These are phyloP conservation scores for Chionodraco myersi DNA, from an alignment of 2,113 vertebrate species.

Conservation along the genomic window DNA sequence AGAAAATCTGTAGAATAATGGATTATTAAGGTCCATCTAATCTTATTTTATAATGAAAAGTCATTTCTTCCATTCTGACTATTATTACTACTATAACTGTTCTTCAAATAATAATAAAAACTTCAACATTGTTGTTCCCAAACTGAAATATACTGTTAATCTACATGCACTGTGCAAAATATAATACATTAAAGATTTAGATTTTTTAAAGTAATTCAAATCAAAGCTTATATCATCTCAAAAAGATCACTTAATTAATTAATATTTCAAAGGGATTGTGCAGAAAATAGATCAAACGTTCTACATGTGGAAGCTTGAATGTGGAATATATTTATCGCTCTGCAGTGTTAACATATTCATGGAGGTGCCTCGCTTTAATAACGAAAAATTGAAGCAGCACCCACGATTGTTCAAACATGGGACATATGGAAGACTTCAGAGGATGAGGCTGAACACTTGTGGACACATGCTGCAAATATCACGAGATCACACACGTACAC, in stretches of 20 bases:
- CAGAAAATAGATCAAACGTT: conserved; percentile 39
- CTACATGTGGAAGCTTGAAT: conserved; percentile 40
- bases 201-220: not conserved
- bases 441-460: conserved; percentile 40
- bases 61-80: not conserved
- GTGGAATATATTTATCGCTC: conserved; percentile 50
- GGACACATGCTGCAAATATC: conserved; percentile 53
- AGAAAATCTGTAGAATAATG: not conserved
- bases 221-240: not conserved
- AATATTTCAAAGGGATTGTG: not conserved
- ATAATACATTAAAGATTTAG: not conserved
- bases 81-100: not conserved
- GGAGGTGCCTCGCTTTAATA: conserved; percentile 57
- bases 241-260: not conserved
- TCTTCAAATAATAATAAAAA: no score
- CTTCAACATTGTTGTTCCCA: not conserved
- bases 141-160: not conserved
- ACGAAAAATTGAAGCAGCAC: conserved; percentile 58
- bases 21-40: not conserved
- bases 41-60: not conserved
- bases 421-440: conserved; percentile 63
- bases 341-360: conserved; percentile 59
- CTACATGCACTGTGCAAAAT: not conserved
- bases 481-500: conserved; percentile 15
- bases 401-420: conserved; percentile 47